Evolutionary conservation across 2,797 vertebrate genomes (phyloP), one percentile per base, ranked within the genome.

Genomic region (Hemitrygon akajei): DNA sequence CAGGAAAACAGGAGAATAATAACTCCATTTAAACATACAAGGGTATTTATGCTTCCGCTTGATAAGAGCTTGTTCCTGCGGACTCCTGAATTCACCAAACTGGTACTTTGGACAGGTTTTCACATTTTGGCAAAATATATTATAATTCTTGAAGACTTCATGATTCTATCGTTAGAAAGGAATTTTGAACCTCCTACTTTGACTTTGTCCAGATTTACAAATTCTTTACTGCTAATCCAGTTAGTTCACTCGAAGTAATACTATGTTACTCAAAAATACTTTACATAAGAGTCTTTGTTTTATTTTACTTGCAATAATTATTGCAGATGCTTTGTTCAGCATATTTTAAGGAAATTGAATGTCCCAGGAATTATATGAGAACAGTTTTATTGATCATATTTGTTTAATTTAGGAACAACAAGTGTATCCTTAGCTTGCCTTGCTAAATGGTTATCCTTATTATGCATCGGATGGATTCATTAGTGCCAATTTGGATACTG

Each of bases 231-330:
- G 34, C n/a, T 89, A 66, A 66, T 34, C 86, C 71, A 47, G 40
- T 30, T 92, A 18, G 27, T 30, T 4, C 14, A 76, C 71, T 40
- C 58, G 40, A 12, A 93, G 91, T n/a, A 75, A 30, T 6, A 93
- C 71, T 58, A 75, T 73, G 10, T 87, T 63, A 40, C 75, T 75
- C 37, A 16, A 73, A 92, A 40, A 75, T 93, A 75, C 58, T 93
- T 93, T 1, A 58, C n/a, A 76, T 58, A n/a, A 56, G 25, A 16
- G 22, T 47, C 25, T n/a, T 93, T 40, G 37, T 20, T 93, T 76
- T 5, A 20, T 93, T 93, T 93, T 75, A 58, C 18, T n/a, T 47
- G n/a, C 71, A 75, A 76, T 91, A 73, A 25, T 91, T 91, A 73
- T 27, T 40, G 69, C 66, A 76, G 25, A 76, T 75, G 14, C 75